Evolutionary conservation across 2,113 vertebrate species (phyloP), one percentile per base, ranked within the genome.

Genomic region (Lophochroa leadbeateri): DNA sequence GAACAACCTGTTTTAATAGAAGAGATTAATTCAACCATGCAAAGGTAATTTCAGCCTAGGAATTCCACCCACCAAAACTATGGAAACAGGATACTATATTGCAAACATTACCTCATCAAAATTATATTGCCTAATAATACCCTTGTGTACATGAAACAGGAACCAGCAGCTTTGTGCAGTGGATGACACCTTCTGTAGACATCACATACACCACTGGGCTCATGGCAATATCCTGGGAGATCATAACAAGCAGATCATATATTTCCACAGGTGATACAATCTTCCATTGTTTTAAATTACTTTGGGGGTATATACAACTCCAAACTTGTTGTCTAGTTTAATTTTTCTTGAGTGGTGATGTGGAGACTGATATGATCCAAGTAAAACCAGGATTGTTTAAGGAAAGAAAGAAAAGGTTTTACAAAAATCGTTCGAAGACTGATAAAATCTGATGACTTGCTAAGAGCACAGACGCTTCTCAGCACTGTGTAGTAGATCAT

Each of bases 31-130:
- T 88, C 87, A 90, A 43, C 35, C 64, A 50, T 9, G 0, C 61
- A 88, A 88, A 90, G 44, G 80, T 88, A 88, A 94, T 88, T 95
- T 92, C 69, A 91, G 69, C 61, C 77, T 64, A 86, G 72, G 84
- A 94, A 94, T 86, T 95, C 72, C 47, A 72, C 79, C 72, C 80
- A 79, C 88, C 49, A 72, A 69, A 82, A n/a, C 81, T 84, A 35
- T 21, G 37, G 88, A 94, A 95, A 94, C 61, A 82, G 83, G 57
- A 92, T 93, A 86, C 50, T 91, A 79, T 92, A 84, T 57, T 82
- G 81, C 90, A 91, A 95, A 82, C 61, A 79, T 95, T 92, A 88
- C 82, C 61, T 90, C 80, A 71, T 76, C 68, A 91, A 88, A 95
- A 93, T 88, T 52, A n/a, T 47, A 57, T 92, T 4, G 1, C 39